A percentile compares a stretch with the other conserved stretches of the same genome.
These are phyloP conservation scores for Petrolisthes cinctipes DNA, from an alignment of 2,888 invertebrate species.

Conservation along the genomic window DNA sequence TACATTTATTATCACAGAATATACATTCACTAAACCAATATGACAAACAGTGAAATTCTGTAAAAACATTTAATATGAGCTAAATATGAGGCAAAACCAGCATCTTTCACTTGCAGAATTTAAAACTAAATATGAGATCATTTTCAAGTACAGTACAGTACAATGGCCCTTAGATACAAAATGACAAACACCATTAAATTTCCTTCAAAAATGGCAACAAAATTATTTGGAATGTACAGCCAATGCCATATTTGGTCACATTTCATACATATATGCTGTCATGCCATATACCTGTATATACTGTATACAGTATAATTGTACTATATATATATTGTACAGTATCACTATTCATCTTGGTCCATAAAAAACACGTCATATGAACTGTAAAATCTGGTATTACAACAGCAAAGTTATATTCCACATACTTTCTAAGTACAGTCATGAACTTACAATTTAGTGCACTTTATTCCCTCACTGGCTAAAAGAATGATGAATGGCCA, in stretches of 20 bases:
- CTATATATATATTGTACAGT: too few relatives aligned
- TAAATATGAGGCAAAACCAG: constrained; percentile 31
- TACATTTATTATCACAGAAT: constrained; percentile 60
- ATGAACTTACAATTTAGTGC: too few relatives aligned
- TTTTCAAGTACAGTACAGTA: not conserved
- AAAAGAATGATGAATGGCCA: too few relatives aligned
- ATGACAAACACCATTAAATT: not conserved
- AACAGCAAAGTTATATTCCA: too few relatives aligned
- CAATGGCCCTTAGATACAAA: not conserved
- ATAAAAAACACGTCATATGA: too few relatives aligned
- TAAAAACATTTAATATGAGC: constrained; percentile 35
- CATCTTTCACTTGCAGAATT: constrained; percentile 8
- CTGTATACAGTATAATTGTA: too few relatives aligned
- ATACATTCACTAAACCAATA: constrained; percentile 54
- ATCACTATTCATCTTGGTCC: too few relatives aligned
- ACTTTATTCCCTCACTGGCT: too few relatives aligned
- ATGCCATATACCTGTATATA: too few relatives aligned
- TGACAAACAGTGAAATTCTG: constrained; percentile 40
- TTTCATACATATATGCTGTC: too few relatives aligned
- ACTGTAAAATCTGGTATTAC: too few relatives aligned
- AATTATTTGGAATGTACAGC: not conserved
- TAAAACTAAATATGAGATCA: constrained; percentile 13
- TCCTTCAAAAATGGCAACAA: not conserved
- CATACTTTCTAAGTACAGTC: too few relatives aligned
- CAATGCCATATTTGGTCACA: not conserved